A percentile compares a stretch with the other conserved stretches of the same genome.
phyloP scores from a whole-genome alignment of 2,113 vertebrate species.

The Craseonycteris thonglongyai region DNA sequence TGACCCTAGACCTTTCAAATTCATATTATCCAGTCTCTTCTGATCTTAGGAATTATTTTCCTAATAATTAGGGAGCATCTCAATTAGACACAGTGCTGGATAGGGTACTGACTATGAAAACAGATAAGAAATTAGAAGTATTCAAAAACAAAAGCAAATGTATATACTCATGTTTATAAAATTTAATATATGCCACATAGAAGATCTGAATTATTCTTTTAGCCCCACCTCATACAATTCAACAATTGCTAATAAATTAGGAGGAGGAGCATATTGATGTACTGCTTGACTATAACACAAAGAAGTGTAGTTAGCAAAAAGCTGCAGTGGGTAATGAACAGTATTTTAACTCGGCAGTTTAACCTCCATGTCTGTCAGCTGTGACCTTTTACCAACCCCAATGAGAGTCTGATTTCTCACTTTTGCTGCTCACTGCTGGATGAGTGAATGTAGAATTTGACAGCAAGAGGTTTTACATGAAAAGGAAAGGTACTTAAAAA shows the following conservation, averaged over 20 bases:
- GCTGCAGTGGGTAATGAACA: constrained; percentile 97
- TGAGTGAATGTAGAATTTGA: constrained; percentile 97
- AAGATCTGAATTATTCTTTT: constrained; percentile 85
- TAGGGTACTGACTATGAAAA: constrained; percentile 58
- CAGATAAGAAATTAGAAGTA: constrained; percentile 73
- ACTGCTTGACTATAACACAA: constrained; percentile 94
- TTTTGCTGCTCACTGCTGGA: constrained; percentile 89
- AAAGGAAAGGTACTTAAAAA: constrained; percentile 97
- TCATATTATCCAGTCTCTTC: not conserved
- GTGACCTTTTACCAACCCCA: constrained; percentile 99
- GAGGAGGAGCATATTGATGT: constrained; percentile 93
- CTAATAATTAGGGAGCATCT: constrained; percentile 58
- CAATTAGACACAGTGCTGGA: constrained; percentile 50
- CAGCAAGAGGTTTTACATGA: constrained; percentile 98
- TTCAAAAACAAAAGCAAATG: constrained; percentile 54
- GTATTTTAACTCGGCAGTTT: constrained; percentile 99
- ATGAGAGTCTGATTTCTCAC: constrained; percentile 95
- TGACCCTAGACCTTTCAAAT: constrained; percentile 55
- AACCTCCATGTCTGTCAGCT: constrained; percentile 98
- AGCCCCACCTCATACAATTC: constrained; percentile 77
- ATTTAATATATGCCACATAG: not conserved
- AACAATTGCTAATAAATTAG: constrained; percentile 98
- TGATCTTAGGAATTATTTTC: constrained; percentile 56
- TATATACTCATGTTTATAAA: not conserved
- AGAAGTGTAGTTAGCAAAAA: constrained; percentile 97